These are phyloP conservation scores for Takifugu ocellatus DNA, from an alignment of 2,797 vertebrate species.

Conservation along the genomic window DNA sequence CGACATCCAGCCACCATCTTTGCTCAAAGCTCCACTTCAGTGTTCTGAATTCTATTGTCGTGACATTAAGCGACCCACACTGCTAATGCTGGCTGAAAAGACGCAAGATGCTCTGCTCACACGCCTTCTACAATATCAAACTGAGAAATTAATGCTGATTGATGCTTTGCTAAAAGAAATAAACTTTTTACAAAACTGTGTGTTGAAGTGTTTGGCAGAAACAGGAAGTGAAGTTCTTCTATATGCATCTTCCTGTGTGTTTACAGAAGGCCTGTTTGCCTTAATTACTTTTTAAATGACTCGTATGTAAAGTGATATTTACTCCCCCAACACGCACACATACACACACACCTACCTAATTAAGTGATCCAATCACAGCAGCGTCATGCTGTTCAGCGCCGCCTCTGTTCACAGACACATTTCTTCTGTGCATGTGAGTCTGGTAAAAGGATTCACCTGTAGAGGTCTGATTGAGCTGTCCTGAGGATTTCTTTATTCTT, in stretches of 20 bases:
- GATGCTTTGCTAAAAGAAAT: slow-evolving; percentile 32
- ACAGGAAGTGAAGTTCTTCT: not conserved
- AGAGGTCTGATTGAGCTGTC: not conserved
- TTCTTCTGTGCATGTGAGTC: not conserved
- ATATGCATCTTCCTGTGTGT: slow-evolving; percentile 1
- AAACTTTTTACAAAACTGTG: slow-evolving; percentile 42
- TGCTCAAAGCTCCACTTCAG: not conserved
- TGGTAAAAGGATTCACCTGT: not conserved
- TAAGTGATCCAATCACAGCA: slow-evolving; percentile 24
- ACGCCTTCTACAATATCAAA: slow-evolving; percentile 4
- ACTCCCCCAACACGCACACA: not conserved
- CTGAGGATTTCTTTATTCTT: not conserved
- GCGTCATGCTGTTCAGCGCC: not conserved
- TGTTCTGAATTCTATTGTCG: not conserved
- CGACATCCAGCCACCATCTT: not conserved
- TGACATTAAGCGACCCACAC: no score
- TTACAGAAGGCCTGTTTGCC: slow-evolving; percentile 20
- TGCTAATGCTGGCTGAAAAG: no score
- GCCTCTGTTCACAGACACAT: not conserved
- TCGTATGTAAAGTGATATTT: not conserved
- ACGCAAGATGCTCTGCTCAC: no score
- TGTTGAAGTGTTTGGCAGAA: not conserved
- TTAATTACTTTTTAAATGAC: slow-evolving; percentile 3
- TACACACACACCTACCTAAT: not conserved
- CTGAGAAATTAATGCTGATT: slow-evolving; percentile 15